Evolutionary conservation across 2,888 invertebrate genomes (phyloP).

Genomic region (Dicranocentrus wangi): DNA sequence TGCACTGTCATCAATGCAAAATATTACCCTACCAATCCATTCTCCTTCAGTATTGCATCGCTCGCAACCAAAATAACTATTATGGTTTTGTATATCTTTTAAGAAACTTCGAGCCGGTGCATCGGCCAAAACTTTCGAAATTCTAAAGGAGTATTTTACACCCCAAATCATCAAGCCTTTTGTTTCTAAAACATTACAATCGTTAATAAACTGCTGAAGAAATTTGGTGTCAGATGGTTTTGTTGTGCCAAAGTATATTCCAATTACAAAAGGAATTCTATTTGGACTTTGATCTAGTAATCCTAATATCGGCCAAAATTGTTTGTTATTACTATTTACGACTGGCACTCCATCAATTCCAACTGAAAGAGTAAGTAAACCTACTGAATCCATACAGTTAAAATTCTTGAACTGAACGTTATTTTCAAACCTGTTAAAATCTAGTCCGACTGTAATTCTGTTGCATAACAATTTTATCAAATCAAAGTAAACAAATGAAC

Average conservation of each 20-base stretch:
- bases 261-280: constrained; percentile 33
- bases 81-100: constrained; percentile 29
- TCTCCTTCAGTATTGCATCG: constrained; percentile 16
- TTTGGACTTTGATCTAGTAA: constrained; percentile 20
- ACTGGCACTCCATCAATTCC: constrained; percentile 47
- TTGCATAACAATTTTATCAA: not conserved
- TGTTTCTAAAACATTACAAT: constrained; percentile 2
- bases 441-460: not conserved
- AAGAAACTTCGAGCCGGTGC: constrained; percentile 40
- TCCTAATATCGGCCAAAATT: constrained; percentile 54
- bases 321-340: constrained; percentile 20
- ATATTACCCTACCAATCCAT: constrained; percentile 29
- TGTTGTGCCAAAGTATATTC: constrained; percentile 18
- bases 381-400: not conserved
- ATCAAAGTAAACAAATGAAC: constrained; percentile 24
- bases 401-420: not conserved
- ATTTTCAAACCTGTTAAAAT: not conserved
- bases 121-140: constrained; percentile 43
- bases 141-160: not conserved
- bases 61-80: constrained; percentile 35
- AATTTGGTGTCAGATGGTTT: not conserved
- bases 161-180: not conserved
- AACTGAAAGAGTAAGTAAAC: constrained; percentile 5
- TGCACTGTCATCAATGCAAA: not conserved
- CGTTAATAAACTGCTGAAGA: not conserved